These are phyloP conservation scores for Alosa alosa DNA, from an alignment of 2,113 vertebrate species.

Conservation along the genomic window DNA sequence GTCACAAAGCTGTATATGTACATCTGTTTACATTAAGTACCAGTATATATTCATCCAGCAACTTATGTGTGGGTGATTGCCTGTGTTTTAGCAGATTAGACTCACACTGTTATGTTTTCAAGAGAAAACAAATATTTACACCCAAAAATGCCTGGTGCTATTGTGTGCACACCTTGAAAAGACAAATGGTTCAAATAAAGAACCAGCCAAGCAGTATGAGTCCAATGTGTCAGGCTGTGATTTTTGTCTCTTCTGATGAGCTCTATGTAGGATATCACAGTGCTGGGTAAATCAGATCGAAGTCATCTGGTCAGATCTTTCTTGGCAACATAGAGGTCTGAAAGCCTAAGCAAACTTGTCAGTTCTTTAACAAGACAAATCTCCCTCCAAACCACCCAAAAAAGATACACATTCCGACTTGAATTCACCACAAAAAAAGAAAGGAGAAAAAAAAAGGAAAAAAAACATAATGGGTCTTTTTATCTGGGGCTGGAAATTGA, in stretches of 20 bases:
- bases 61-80: neutral
- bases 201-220: neutral
- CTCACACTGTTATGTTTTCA: neutral
- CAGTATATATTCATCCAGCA: neutral
- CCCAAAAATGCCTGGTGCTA: neutral
- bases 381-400: slow-evolving; percentile 1
- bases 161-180: neutral
- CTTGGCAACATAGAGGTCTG: slow-evolving; percentile 9
- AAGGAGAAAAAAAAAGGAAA: neutral
- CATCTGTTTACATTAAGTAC: neutral
- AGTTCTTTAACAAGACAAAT: slow-evolving; percentile 42
- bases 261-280: neutral
- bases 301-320: neutral
- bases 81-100: neutral
- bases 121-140: neutral
- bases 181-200: neutral
- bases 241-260: neutral
- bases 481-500: slow-evolving; percentile 50
- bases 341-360: slow-evolving; percentile 28
- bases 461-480: slow-evolving; percentile 53
- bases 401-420: slow-evolving; percentile 39
- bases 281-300: neutral
- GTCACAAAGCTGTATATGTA: neutral
- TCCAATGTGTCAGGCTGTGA: neutral
- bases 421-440: slow-evolving; percentile 24